phyloP scores from a whole-genome alignment of 1,140 invertebrate genomes.

The Drosophila novamexicana region DNA sequence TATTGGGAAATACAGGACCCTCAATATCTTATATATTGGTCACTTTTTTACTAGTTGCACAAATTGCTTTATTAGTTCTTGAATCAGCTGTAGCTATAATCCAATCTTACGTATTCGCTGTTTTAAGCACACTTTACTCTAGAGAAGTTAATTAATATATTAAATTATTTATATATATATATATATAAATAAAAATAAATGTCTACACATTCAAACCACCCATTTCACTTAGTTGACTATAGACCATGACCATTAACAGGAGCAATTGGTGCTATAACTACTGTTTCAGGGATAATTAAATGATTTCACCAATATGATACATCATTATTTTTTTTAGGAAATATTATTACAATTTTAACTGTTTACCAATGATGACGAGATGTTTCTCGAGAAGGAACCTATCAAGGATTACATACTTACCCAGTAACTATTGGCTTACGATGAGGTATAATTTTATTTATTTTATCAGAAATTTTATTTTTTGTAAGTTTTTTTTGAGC shows the following conservation, averaged over 20 bases:
- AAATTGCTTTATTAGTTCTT: constrained; percentile 78
- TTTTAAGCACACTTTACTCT: constrained; percentile 21
- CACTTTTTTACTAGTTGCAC: constrained; percentile 84
- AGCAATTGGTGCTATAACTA: constrained; percentile 54
- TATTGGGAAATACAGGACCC: constrained; percentile 67
- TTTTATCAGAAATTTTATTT: constrained; percentile 54
- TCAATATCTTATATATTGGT: constrained; percentile 72
- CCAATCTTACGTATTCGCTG: constrained; percentile 86
- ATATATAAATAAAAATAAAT: no score
- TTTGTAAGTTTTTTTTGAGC: constrained; percentile 36
- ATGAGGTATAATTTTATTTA: constrained; percentile 61
- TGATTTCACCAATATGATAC: constrained; percentile 85
- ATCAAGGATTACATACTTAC: no score
- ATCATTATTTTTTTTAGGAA: constrained; percentile 84
- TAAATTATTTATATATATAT: no score
- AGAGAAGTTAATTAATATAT: no score
- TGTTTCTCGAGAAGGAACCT: constrained; percentile 85
- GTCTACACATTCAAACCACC: constrained; percentile 62
- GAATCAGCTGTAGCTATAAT: constrained; percentile 85
- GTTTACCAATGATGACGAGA: constrained; percentile 88
- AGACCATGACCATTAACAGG: constrained; percentile 78
- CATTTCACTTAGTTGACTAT: constrained; percentile 86
- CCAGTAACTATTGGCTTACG: constrained; percentile 83
- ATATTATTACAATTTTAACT: constrained; percentile 84
- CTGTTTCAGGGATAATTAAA: constrained; percentile 57